phyloP scores from a whole-genome alignment of 2,888 invertebrate species.

The Euclidia mi region DNA sequence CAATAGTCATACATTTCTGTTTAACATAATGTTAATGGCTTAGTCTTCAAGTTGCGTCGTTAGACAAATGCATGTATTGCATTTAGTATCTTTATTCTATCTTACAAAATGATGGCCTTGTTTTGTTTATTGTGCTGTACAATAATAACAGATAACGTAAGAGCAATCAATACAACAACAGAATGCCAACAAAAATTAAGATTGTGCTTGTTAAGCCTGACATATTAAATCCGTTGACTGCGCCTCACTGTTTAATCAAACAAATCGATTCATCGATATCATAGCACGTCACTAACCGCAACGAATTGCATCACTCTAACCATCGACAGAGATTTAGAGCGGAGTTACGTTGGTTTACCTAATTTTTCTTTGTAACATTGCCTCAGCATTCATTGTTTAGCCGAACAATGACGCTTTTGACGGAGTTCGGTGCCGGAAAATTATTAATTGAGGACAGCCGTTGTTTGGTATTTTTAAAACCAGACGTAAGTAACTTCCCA shows the following conservation, averaged over 20 bases:
- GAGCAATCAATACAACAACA: no score
- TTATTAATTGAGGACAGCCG: slow-evolving; percentile 69
- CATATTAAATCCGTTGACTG: background rate
- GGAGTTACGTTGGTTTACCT: slow-evolving; percentile 76
- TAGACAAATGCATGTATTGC: no score
- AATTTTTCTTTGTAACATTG: slow-evolving; percentile 78
- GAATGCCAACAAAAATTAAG: no score
- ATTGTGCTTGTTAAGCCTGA: background rate
- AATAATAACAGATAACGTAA: no score
- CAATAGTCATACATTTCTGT: no score
- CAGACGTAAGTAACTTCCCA: slow-evolving; percentile 34
- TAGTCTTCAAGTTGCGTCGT: no score
- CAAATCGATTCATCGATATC: slow-evolving; percentile 46
- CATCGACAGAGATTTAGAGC: slow-evolving; percentile 73
- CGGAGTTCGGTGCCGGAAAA: slow-evolving; percentile 68
- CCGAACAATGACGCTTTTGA: slow-evolving; percentile 72
- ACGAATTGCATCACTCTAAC: slow-evolving; percentile 72
- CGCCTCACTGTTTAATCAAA: background rate
- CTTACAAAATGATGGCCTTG: no score
- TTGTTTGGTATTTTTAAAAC: slow-evolving; percentile 53
- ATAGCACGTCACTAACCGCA: slow-evolving; percentile 54
- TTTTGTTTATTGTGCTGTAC: no score
- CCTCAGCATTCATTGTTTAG: slow-evolving; percentile 74
- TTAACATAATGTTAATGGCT: no score
- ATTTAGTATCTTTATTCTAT: no score